Evolutionary conservation across 2,888 invertebrate genomes (phyloP).

Genomic region (Drosophila cognata): DNA sequence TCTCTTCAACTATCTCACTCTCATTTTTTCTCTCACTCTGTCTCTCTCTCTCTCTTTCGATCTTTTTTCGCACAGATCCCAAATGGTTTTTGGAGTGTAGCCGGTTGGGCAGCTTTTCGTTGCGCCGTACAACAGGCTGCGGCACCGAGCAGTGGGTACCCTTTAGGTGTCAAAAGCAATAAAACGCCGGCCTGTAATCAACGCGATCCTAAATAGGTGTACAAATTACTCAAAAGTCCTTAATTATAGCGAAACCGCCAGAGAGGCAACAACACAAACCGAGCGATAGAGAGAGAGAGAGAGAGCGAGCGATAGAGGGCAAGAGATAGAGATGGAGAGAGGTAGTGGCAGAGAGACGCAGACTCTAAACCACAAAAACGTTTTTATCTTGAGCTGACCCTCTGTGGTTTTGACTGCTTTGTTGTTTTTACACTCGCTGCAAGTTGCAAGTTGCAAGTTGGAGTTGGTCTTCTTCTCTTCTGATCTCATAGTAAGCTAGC

Average conservation of each 20-base stretch:
- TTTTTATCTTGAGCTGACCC: slow-evolving; percentile 39
- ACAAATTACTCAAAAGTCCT: slow-evolving; percentile 85
- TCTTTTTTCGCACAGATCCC: slow-evolving; percentile 63
- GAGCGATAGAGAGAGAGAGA: background rate
- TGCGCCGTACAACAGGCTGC: background rate
- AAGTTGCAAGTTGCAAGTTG: slow-evolving; percentile 14
- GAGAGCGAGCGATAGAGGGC: background rate
- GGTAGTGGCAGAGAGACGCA: slow-evolving; percentile 11
- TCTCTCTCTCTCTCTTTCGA: background rate
- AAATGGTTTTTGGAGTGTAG: slow-evolving; percentile 47
- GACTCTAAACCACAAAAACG: slow-evolving; percentile 59
- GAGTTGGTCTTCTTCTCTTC: slow-evolving; percentile 9
- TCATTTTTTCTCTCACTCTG: background rate
- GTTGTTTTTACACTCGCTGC: slow-evolving; percentile 68
- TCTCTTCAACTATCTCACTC: background rate
- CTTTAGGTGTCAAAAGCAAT: slow-evolving; percentile 86
- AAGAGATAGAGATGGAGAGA: background rate
- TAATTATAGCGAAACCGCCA: slow-evolving; percentile 85
- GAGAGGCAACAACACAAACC: slow-evolving; percentile 16
- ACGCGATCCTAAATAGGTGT: slow-evolving; percentile 85
- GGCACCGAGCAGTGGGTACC: slow-evolving; percentile 64
- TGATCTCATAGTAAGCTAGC: slow-evolving; percentile 71
- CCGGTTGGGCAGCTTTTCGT: slow-evolving; percentile 49
- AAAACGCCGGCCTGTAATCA: slow-evolving; percentile 85
- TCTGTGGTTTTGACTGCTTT: slow-evolving; percentile 22